A percentile compares a stretch with the other conserved stretches of the same genome.
Conservation (phyloP, 2,888 invertebrate genomes). For the Coremacera marginata region DNA sequence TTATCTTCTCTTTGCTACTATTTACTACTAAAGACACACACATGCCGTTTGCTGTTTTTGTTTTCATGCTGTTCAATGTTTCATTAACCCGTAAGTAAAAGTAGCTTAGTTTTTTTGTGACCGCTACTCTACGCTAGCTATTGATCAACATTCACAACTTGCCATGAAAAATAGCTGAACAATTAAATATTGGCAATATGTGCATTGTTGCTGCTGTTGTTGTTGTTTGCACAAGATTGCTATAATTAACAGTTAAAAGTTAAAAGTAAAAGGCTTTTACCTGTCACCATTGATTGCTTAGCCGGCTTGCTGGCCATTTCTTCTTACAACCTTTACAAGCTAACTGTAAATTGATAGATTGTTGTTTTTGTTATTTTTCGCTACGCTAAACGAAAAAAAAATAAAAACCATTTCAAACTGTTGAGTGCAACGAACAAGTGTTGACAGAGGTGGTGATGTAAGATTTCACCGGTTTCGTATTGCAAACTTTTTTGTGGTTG, state of each 20-base stretch:
- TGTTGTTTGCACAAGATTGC: not conserved
- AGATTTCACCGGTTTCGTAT: no score
- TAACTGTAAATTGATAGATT: not conserved
- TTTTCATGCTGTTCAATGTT: not conserved
- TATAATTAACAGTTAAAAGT: not conserved
- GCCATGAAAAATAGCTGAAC: not conserved
- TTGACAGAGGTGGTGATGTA: no score
- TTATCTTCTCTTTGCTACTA: not conserved
- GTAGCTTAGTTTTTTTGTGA: constrained; percentile 57
- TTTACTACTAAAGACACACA: no score
- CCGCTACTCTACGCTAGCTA: not conserved
- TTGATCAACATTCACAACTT: constrained; percentile 5
- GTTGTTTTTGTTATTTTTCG: not conserved
- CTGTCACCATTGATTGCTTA: not conserved
- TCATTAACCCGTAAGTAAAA: constrained; percentile 58
- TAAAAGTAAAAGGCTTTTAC: constrained; percentile 35
- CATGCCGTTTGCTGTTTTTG: not conserved
- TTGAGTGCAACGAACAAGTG: no score
- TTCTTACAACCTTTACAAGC: no score
- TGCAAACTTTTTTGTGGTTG: no score
- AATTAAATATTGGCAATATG: constrained; percentile 10
- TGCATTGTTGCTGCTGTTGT: constrained; percentile 7
- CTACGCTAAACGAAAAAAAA: no score
- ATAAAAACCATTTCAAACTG: no score
- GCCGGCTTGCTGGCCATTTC: not conserved